phyloP scores from a whole-genome alignment of 2,113 vertebrate species.

The Meleagris gallopavo region DNA sequence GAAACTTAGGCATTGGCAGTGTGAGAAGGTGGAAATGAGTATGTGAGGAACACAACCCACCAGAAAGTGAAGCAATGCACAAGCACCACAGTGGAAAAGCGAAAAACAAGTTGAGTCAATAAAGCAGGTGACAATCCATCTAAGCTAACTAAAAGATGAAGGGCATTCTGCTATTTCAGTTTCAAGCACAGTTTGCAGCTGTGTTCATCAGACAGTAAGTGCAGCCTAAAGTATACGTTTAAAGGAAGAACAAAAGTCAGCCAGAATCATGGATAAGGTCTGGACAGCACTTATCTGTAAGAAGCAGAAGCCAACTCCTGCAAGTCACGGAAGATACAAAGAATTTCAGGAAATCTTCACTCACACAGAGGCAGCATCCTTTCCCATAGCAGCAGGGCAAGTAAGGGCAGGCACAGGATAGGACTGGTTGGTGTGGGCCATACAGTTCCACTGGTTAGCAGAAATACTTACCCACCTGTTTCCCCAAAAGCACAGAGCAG shows the following conservation, averaged over 20 bases:
- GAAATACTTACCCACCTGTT: not conserved
- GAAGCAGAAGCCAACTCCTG: not conserved
- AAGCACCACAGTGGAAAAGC: not conserved
- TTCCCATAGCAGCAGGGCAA: not conserved
- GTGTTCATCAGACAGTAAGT: not conserved
- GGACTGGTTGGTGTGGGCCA: not conserved
- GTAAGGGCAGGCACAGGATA: not conserved
- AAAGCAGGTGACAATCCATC: not conserved
- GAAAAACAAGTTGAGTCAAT: not conserved
- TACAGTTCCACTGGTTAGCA: too few species aligned
- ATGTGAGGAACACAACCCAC: not conserved
- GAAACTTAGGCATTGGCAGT: conserved; percentile 4
- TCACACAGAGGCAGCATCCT: not conserved
- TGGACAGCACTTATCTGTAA: not conserved
- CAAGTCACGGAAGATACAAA: too few species aligned
- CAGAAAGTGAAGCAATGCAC: not conserved
- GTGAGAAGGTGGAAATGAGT: not conserved
- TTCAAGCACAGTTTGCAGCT: not conserved
- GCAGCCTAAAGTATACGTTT: not conserved
- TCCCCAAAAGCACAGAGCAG: too few species aligned
- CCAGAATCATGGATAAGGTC: not conserved
- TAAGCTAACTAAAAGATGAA: not conserved
- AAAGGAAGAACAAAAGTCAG: not conserved
- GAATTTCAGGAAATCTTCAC: not conserved
- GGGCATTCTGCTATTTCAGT: not conserved